A percentile compares a stretch with the other conserved stretches of the same genome.
These are phyloP conservation scores for Erebia palarica DNA, from an alignment of 2,888 invertebrate genomes.

Conservation along the genomic window DNA sequence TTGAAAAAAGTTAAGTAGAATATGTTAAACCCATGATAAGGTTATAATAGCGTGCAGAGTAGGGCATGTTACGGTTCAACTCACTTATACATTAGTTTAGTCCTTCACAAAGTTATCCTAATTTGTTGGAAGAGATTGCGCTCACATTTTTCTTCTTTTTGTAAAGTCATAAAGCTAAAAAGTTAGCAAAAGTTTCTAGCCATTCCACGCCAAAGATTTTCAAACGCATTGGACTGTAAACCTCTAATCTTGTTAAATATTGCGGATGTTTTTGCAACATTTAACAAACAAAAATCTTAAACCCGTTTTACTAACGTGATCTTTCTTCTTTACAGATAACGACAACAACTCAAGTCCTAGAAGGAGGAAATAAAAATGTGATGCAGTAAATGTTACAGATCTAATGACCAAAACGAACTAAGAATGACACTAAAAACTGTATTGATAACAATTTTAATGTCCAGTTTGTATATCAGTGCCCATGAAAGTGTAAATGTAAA, in stretches of 20 bases:
- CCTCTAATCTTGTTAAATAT: conserved; percentile 29
- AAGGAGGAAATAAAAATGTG: neutral
- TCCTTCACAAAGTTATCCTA: conserved; percentile 14
- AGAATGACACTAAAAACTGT: conserved; percentile 45
- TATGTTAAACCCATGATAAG: too few relatives aligned
- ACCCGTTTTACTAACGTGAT: conserved; percentile 10
- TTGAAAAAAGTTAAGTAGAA: too few relatives aligned
- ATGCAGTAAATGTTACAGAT: conserved; percentile 4
- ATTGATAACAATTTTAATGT: conserved; percentile 39
- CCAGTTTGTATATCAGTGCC: conserved; percentile 44
- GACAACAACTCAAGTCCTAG: neutral
- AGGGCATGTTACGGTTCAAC: too few relatives aligned
- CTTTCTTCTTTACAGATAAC: conserved; percentile 46
- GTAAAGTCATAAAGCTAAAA: conserved; percentile 17
- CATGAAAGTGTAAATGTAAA: conserved; percentile 39
- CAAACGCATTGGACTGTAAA: conserved; percentile 29
- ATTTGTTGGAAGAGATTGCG: conserved; percentile 23
- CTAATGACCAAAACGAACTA: conserved; percentile 20
- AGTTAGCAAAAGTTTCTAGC: conserved; percentile 28
- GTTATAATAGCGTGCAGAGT: too few relatives aligned
- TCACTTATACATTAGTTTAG: too few relatives aligned
- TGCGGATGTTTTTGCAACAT: conserved; percentile 20
- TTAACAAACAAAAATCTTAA: conserved; percentile 5
- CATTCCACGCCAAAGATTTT: conserved; percentile 22
- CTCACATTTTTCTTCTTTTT: conserved; percentile 24